Base-by-base conservation (phyloP, 2,888 invertebrate genomes). In the Tenthredo distinguenda region DNA sequence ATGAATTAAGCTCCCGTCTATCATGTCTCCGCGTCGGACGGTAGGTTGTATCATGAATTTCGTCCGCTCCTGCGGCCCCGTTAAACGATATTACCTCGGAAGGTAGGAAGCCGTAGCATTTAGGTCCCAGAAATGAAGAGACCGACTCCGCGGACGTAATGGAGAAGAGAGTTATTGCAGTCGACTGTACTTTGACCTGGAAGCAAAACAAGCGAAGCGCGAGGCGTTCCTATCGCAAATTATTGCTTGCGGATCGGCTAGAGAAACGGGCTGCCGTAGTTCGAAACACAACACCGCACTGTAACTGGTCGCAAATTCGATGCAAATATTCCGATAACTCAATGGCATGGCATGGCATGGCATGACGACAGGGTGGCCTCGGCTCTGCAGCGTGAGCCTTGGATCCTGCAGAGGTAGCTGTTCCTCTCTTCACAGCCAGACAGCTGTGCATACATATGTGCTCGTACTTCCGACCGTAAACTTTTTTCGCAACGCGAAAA, bases 321-420 rank as follows among this genome's bases (percentile, higher is more conserved):
- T 76, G 76, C n/a, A 76, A 76, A 76, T 76, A 47, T 26, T n/a
- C 76, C 76, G 76, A 76, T 76, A 76, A 76, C 76, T 72, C 76
- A 40, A 76, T 47, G 15, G 40, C 43, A 34, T 55, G 55, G 55
- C 50, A 50, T n/a, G 50, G n/a, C 18, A 50, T 50, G 50, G 50
- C 55, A 55, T n/a, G 55, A n/a, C n/a, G 55, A n/a, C 18, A n/a
- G 55, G 55, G 55, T 47, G 47, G 47, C 47, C 15, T 47, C 47
- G 47, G 47, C 47, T 47, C 4, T 47, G 47, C 47, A 47, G 4
- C 12, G 47, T 55, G n/a, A 55, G 55, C 55, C 55, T 55, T 7
- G n/a, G n/a, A n/a, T n/a, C n/a, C 47, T 47, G 47, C 6, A n/a
- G 55, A 55, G 55, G 18, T 55, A 6, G 55, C n/a, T n/a, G 26